Conservation (phyloP, 2,888 invertebrate species). For the Hemistola chrysoprasaria region DNA sequence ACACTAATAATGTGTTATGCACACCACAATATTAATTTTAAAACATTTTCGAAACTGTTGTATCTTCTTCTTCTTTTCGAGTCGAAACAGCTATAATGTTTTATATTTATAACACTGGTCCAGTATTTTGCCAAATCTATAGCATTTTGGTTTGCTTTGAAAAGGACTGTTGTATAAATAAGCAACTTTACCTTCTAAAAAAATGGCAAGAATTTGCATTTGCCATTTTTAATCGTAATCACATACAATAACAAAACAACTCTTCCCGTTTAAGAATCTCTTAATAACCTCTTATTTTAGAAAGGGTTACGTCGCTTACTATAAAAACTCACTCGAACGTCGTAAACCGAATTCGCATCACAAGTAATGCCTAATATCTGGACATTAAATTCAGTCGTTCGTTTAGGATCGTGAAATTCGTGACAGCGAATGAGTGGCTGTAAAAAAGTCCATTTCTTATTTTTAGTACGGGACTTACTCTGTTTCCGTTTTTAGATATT, state of each 20-base stretch:
- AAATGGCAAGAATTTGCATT: too few species aligned
- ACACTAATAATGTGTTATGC: too few species aligned
- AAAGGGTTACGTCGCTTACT: constrained; percentile 28
- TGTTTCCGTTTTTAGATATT: constrained; percentile 11
- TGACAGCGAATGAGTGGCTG: constrained; percentile 30
- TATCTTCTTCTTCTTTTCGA: too few species aligned
- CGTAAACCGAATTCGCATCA: constrained; percentile 22
- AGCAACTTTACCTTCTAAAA: too few species aligned
- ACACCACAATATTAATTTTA: too few species aligned
- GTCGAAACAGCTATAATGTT: too few species aligned
- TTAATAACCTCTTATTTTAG: constrained; percentile 26
- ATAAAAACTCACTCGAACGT: constrained; percentile 31
- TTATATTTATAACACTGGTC: too few species aligned
- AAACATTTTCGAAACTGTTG: too few species aligned
- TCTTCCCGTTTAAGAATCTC: constrained; percentile 22
- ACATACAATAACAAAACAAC: constrained; percentile 15
- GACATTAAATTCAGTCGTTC: constrained; percentile 28
- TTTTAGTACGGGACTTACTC: constrained; percentile 26
- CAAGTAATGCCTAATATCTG: constrained; percentile 27
- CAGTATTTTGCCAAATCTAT: too few species aligned
- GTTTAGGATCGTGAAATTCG: constrained; percentile 27
- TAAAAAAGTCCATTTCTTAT: constrained; percentile 32
- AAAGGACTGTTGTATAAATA: too few species aligned
- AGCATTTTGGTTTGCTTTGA: too few species aligned
- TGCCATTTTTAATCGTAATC: too few species aligned